Conservation (phyloP, 2,797 vertebrate species). For the Notoglanidium macrostoma region DNA sequence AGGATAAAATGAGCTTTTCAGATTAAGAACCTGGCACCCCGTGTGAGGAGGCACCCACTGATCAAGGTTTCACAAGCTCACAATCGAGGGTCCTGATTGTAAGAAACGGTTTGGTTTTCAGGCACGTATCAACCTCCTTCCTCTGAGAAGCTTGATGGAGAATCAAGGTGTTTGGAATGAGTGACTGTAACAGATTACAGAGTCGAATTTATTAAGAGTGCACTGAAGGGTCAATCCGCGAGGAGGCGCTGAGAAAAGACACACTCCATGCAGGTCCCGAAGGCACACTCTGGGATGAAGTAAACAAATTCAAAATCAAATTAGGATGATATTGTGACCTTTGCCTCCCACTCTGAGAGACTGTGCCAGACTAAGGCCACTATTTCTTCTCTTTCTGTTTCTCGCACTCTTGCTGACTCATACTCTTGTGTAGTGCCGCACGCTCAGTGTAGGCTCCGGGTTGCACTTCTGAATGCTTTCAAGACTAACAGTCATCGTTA, state of each 20-base stretch:
- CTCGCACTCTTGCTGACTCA: slow-evolving; percentile 17
- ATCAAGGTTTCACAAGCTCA: not conserved
- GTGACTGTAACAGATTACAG: not conserved
- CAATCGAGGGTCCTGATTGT: not conserved
- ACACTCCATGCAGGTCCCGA: not conserved
- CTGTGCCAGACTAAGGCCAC: slow-evolving; percentile 1
- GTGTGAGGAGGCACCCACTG: not conserved
- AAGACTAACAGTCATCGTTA: slow-evolving; percentile 16
- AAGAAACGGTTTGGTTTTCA: not conserved
- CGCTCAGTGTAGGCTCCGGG: slow-evolving; percentile 4
- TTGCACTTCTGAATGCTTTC: slow-evolving; percentile 12
- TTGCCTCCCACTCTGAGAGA: slow-evolving; percentile 15
- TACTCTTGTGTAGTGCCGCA: not conserved
- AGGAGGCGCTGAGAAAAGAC: not conserved
- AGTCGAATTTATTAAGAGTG: not conserved
- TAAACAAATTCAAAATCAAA: slow-evolving; percentile 1
- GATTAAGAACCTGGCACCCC: not conserved
- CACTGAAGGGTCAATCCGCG: not conserved
- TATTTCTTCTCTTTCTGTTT: not conserved
- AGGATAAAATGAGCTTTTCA: slow-evolving; percentile 6
- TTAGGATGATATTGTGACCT: slow-evolving; percentile 15
- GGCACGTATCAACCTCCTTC: no score
- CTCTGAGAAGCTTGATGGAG: not conserved
- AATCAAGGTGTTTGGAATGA: not conserved
- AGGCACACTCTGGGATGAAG: not conserved